These are phyloP conservation scores for Phortica variegata DNA, from an alignment of 1,140 invertebrate genomes.

Conservation along the genomic window DNA sequence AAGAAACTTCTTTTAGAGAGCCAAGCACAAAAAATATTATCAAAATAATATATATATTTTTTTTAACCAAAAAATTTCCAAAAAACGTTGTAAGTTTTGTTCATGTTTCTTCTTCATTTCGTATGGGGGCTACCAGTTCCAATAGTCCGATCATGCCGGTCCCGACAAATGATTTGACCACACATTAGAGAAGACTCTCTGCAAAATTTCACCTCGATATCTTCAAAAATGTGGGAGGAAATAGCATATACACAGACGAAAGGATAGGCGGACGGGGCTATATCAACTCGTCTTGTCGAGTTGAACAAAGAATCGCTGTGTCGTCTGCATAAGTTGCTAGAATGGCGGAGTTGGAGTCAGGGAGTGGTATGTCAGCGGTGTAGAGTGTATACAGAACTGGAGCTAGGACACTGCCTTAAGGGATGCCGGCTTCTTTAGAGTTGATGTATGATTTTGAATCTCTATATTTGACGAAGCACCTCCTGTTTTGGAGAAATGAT, in stretches of 20 bases:
- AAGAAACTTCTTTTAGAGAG: background rate
- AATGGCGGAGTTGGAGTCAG: background rate
- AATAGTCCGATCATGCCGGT: too few species aligned
- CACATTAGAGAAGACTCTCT: too few species aligned
- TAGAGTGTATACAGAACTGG: constrained; percentile 6
- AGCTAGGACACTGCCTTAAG: constrained; percentile 6
- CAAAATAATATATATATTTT: background rate
- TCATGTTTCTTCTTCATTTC: background rate
- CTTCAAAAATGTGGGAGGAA: too few species aligned
- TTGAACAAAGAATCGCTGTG: background rate
- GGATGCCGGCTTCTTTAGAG: background rate
- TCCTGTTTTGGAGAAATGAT: constrained; percentile 2
- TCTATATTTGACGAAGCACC: background rate
- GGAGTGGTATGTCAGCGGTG: constrained; percentile 1
- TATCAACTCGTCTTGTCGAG: too few species aligned
- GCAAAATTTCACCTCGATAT: too few species aligned
- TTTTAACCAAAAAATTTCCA: background rate
- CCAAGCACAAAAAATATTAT: background rate
- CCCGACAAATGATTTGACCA: background rate
- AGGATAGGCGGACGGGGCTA: too few species aligned
- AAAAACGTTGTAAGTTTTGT: background rate
- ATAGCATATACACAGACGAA: too few species aligned
- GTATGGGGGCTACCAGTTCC: too few species aligned
- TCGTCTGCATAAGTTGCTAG: constrained; percentile 6
- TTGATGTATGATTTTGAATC: background rate